Base-by-base conservation (phyloP, 2,888 invertebrate species). In the Drosophila melanosoma region DNA sequence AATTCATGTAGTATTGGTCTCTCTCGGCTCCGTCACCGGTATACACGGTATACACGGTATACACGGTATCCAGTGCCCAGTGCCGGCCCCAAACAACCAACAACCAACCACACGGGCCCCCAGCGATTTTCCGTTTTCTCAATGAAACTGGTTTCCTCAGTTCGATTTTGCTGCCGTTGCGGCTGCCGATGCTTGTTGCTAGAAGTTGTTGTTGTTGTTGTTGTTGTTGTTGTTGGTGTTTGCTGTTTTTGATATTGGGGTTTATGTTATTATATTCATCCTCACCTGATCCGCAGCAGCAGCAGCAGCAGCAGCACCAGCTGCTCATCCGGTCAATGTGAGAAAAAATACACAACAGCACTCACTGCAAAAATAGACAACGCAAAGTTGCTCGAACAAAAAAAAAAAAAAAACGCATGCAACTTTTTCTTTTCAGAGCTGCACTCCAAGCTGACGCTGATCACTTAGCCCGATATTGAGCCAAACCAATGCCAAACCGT, bases 141-240 rank as follows among this genome's bases (percentile, higher is more conserved):
- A 92, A 91, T 91, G 92, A 87, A 92, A 92, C 91, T 86, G 91
- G 91, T 91, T 91, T 91, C 84, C 79, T 89, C 87, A 87, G 85
- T 86, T 67, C 79, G 79, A 79, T 67, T 58, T 69, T 63, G 71
- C 58, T 69, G 74, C 66, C 62, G 79, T 42, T 76, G 76, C 62
- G 54, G 81, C 77, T 71, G 78, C 64, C 64, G 71, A 45, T 71
- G 83, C 51, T 51, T 36, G 62, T 56, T 62, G 74, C 35, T 51
- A 45, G 45, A 15, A 45, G 67, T 52, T 58, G 69, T 36, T 67
- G 60, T 26, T 69, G 58, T 29, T 67, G 54, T 33, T 60, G 74
- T 51, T 79, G 87, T 74, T 82, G 89, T 83, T 89, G 90, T 86
- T 88, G 86, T 90, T 89, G 90, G 88, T 88, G 90, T 75, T 86